Evolutionary conservation across 2,113 vertebrate genomes (phyloP).

Genomic region (Xenopus borealis): DNA sequence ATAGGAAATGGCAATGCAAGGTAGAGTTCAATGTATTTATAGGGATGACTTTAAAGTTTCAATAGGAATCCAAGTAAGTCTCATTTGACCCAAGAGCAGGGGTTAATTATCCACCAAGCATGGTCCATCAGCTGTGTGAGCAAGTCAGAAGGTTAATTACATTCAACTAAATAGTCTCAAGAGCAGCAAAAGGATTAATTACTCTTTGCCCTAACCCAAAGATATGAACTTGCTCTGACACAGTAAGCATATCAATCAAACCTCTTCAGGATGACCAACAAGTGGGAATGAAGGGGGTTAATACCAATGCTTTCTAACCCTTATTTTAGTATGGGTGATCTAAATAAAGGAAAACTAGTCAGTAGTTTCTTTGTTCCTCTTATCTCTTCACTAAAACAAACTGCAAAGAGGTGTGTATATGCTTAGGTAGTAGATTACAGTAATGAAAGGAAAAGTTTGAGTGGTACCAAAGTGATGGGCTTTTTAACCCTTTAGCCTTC

Average conservation of each 20-base stretch:
- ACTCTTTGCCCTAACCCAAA: conserved; percentile 38
- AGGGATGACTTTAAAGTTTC: conserved; percentile 23
- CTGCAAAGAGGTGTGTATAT: too few species aligned
- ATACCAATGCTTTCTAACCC: not conserved
- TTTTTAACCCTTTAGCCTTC: too few species aligned
- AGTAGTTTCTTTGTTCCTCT: too few species aligned
- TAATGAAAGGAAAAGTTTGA: too few species aligned
- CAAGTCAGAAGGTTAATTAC: conserved; percentile 44
- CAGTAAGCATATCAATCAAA: conserved; percentile 37
- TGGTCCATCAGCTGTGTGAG: conserved; percentile 35
- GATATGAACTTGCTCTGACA: conserved; percentile 28
- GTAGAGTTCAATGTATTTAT: conserved; percentile 3
- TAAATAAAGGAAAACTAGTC: too few species aligned
- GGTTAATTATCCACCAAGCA: conserved; percentile 43
- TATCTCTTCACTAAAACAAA: too few species aligned
- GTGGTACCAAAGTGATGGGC: too few species aligned
- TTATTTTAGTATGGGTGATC: too few species aligned
- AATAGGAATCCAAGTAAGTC: conserved; percentile 30
- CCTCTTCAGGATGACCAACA: not conserved
- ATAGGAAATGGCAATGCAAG: conserved; percentile 7
- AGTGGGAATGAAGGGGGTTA: conserved; percentile 26
- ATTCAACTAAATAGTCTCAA: conserved; percentile 39
- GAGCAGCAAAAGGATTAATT: conserved; percentile 39
- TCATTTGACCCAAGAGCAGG: conserved; percentile 18
- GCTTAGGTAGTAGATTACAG: too few species aligned